These are phyloP conservation scores for Phylloscopus collybita DNA, from an alignment of 2,797 vertebrate species.

Conservation along the genomic window DNA sequence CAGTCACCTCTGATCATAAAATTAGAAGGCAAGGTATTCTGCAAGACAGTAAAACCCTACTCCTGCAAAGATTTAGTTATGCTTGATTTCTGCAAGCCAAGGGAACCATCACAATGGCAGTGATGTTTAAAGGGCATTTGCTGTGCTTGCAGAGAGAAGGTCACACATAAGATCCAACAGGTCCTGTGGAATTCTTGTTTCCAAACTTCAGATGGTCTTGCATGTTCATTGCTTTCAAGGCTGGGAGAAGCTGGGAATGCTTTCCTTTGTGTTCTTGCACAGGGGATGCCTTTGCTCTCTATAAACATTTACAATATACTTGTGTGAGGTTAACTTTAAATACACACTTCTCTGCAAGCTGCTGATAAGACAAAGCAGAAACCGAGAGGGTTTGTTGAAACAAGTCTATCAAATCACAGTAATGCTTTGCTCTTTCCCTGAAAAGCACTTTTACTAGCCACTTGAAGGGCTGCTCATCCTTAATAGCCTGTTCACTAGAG, in stretches of 20 bases:
- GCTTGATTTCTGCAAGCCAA: not conserved
- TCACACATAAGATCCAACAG: not conserved
- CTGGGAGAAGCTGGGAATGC: not conserved
- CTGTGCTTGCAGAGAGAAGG: not conserved
- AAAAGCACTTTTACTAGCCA: conserved; percentile 56
- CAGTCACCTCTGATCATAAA: not conserved
- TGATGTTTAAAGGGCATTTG: not conserved
- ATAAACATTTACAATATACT: not conserved
- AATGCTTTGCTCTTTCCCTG: conserved; percentile 1
- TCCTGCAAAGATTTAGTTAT: not conserved
- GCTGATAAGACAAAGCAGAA: not conserved
- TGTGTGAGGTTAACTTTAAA: not conserved
- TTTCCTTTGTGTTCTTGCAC: not conserved
- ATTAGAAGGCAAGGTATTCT: not conserved
- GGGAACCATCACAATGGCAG: not conserved
- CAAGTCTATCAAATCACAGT: not conserved
- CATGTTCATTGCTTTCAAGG: not conserved
- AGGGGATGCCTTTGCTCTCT: not conserved
- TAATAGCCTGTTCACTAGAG: conserved; percentile 42
- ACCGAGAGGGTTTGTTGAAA: not conserved
- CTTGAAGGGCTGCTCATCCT: conserved; percentile 63
- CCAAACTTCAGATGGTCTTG: not conserved
- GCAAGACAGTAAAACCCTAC: not conserved
- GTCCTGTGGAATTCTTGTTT: not conserved
- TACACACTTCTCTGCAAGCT: not conserved